phyloP scores from a whole-genome alignment of 2,113 vertebrate genomes.

The Lamprologus tigripictilis region DNA sequence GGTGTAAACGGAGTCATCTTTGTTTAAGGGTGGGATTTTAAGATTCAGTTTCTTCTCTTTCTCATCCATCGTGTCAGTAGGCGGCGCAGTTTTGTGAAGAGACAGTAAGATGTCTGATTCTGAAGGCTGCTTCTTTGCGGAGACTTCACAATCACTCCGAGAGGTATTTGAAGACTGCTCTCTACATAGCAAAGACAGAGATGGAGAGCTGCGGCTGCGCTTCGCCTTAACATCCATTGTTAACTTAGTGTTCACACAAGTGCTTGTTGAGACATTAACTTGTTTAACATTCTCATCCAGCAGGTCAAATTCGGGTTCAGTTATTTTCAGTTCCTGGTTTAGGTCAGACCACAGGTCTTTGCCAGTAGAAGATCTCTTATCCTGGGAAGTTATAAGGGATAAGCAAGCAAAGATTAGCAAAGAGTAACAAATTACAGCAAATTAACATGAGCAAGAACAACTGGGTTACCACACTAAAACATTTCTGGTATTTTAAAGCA shows the following conservation, averaged over 20 bases:
- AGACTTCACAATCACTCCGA: neutral
- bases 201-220: constrained; percentile 67
- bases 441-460: neutral
- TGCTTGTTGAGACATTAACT: constrained; percentile 4
- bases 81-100: neutral
- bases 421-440: neutral
- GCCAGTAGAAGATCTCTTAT: constrained; percentile 40
- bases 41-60: constrained; percentile 2
- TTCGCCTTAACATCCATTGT: constrained; percentile 50
- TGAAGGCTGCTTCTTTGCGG: constrained; percentile 40
- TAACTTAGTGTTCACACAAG: constrained; percentile 17
- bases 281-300: constrained; percentile 45
- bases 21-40: constrained; percentile 19
- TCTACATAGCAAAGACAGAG: constrained; percentile 52
- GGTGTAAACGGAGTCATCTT: neutral
- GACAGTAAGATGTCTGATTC: constrained; percentile 51
- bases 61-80: neutral
- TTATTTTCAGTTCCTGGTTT: constrained; percentile 83
- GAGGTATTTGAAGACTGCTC: constrained; percentile 37
- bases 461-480: neutral
- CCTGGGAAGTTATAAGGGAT: constrained; percentile 55
- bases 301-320: constrained; percentile 78
- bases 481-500: neutral
- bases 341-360: constrained; percentile 74
- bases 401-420: neutral